phyloP scores from a whole-genome alignment of 1,140 invertebrate species.

The Propsilocerus akamusi region DNA sequence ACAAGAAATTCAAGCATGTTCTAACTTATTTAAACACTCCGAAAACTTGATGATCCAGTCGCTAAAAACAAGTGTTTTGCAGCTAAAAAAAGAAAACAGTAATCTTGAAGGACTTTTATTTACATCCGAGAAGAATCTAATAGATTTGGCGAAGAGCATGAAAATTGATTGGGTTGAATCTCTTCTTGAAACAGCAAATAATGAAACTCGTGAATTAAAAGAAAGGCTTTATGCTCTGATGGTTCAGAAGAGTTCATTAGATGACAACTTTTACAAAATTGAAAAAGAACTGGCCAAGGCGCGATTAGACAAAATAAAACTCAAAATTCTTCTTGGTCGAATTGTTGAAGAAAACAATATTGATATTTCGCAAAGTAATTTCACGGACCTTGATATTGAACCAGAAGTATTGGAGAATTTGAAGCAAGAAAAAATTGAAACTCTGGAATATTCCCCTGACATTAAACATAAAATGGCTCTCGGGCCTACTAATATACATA shows the following conservation, averaged over 20 bases:
- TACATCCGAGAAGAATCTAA: constrained; percentile 14
- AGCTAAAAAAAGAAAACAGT: constrained; percentile 14
- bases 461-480: too few species aligned
- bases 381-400: background rate
- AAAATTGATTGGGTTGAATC: constrained; percentile 20
- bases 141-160: constrained; percentile 17
- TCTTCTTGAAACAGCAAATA: constrained; percentile 13
- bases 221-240: background rate
- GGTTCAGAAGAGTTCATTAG: background rate
- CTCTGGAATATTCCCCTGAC: too few species aligned
- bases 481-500: too few species aligned
- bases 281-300: background rate
- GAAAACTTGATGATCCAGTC: background rate
- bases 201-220: background rate
- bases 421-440: background rate
- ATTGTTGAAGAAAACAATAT: background rate
- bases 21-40: constrained; percentile 13
- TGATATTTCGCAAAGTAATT: background rate
- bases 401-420: background rate
- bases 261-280: background rate
- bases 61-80: background rate
- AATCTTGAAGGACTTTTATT: constrained; percentile 14
- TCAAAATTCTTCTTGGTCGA: background rate
- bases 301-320: background rate
- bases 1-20: constrained; percentile 17